phyloP scores from a whole-genome alignment of 1,140 invertebrate species.

The Antheraea mylitta region DNA sequence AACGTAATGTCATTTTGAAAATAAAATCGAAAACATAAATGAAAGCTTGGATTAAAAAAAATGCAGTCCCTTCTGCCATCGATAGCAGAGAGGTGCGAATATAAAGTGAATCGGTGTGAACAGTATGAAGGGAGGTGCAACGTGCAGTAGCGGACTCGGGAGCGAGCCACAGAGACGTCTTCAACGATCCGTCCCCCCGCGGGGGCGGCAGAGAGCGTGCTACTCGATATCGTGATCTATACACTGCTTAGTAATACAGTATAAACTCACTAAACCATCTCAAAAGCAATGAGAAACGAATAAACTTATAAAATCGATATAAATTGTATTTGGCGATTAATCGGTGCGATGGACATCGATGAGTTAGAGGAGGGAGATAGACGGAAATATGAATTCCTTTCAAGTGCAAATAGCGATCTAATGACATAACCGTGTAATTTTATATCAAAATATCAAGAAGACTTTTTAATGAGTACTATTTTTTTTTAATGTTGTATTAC shows the following conservation, averaged over 20 bases:
- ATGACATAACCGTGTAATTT: no score
- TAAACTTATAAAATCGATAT: background rate
- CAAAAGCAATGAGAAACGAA: background rate
- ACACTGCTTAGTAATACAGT: background rate
- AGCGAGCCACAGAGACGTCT: constrained; percentile 65
- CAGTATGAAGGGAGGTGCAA: constrained; percentile 16
- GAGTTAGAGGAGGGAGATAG: background rate
- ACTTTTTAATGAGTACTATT: no score
- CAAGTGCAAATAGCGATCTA: no score
- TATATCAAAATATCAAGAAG: no score
- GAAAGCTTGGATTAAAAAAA: no score
- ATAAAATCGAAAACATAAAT: no score
- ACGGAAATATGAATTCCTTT: background rate
- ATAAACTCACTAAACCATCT: background rate
- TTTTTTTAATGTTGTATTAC: no score
- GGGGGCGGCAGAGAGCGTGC: constrained; percentile 24
- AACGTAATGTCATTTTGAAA: no score
- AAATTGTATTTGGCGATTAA: constrained; percentile 5
- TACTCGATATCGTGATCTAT: constrained; percentile 26
- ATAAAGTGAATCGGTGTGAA: background rate
- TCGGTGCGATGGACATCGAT: constrained; percentile 2
- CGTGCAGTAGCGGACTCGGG: constrained; percentile 69
- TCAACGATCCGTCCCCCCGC: constrained; percentile 22
- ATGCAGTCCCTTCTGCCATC: no score
- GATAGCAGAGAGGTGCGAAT: no score